Evolutionary conservation across 2,888 invertebrate species (phyloP), one percentile per base, ranked within the genome.

Genomic region (Dryococelus australis): DNA sequence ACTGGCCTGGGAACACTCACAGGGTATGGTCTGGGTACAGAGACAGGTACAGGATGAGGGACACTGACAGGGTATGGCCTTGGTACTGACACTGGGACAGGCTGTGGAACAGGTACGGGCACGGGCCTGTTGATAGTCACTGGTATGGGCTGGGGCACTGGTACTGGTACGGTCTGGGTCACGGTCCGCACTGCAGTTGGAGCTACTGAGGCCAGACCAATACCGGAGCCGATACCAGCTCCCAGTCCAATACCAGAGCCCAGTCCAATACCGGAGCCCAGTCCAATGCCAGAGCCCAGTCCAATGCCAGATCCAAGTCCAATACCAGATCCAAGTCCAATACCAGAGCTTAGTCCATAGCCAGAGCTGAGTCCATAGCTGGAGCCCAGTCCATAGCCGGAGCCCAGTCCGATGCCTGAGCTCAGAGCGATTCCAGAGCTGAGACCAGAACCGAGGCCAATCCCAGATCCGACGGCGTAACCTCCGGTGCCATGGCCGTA

Each of bases 1-100:
- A 95, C 95, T 0, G 96, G 96, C 95, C 2, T 96, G 65, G 86
- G 80, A 24, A 88, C 87, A 26, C 85, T 79, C 9, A 89, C 89
- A 24, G 88, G 96, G 90, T 95, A 95, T 53, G 88, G 89, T n/a
- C 87, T 88, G 20, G 86, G 85, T 5, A 89, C 87, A 28, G 87
- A 86, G 20, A 88, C 87, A 9, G 88, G 86, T n/a, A 88, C 88
- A 16, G 89, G 87, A 35, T 87, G 87, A 83, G 88, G 87, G 8
- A 89, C 87, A 6, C 87, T 81, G 6, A 88, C 87, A 3, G 88
- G 88, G 85, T 87, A 87, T 9, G 87, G 88, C 35, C 86, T 79
- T 26, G 87, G 86, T 27, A 88, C 87, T 8, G 86, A 79, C 27
- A 89, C 88, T 28, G 88, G 87, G 86, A 86, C 87, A 13, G 88